Conservation (phyloP, 2,797 vertebrate genomes). For the Sebastiscus albofasciatus region DNA sequence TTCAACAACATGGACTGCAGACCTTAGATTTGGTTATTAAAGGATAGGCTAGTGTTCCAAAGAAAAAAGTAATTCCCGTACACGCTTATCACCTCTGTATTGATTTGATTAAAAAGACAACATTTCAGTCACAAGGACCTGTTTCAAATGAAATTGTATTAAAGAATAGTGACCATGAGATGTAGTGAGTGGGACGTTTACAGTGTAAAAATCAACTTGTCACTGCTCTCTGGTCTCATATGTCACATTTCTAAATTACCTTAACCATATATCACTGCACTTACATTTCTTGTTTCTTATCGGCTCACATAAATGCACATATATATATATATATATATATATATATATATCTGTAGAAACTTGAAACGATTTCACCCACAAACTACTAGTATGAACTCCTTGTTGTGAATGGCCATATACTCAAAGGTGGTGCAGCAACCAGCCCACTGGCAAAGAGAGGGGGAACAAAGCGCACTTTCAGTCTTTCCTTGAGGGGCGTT, state of each 20-base stretch:
- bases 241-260: background rate
- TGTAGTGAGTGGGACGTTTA: background rate
- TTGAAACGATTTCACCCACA: too few relatives aligned
- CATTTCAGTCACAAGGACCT: too few relatives aligned
- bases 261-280: background rate
- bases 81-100: too few relatives aligned
- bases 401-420: background rate
- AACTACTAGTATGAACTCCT: background rate
- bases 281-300: background rate
- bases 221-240: background rate
- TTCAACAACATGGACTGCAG: too few relatives aligned
- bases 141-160: too few relatives aligned
- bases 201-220: background rate
- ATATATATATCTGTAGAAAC: background rate
- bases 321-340: background rate
- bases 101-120: too few relatives aligned
- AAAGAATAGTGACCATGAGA: background rate
- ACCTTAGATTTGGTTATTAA: too few relatives aligned
- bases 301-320: too few relatives aligned
- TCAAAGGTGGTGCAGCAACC: too few relatives aligned
- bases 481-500: background rate
- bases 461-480: background rate
- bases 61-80: too few relatives aligned
- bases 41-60: too few relatives aligned
- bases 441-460: background rate